Percentiles rank a stretch among this genome's conserved stretches.
These are phyloP conservation scores for Chaetodon trifasciatus DNA, from an alignment of 2,797 vertebrate species.

Conservation along the genomic window DNA sequence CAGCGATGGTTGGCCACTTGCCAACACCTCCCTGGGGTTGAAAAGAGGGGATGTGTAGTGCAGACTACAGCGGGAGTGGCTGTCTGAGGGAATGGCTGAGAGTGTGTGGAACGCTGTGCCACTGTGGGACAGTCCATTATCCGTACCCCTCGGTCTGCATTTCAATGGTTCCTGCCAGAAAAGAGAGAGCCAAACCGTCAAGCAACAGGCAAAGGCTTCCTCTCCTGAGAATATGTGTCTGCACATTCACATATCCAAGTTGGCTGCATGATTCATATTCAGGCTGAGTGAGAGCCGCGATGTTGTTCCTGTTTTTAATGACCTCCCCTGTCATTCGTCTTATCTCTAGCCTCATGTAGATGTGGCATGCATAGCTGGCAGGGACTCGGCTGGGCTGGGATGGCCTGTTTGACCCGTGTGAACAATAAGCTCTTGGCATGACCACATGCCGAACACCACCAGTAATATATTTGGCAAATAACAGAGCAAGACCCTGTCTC, in stretches of 20 bases:
- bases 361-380: conserved; percentile 43
- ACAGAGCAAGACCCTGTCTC: conserved; percentile 27
- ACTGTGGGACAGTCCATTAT: conserved; percentile 83
- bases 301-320: conserved; percentile 73
- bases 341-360: conserved; percentile 60
- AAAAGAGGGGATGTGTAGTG: conserved; percentile 80
- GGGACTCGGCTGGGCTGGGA: conserved; percentile 11
- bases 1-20: conserved; percentile 73
- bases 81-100: conserved; percentile 73
- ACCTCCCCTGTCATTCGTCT: conserved; percentile 70
- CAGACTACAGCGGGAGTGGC: conserved; percentile 74
- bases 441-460: conserved; percentile 28
- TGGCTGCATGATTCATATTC: conserved; percentile 66
- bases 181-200: conserved; percentile 51
- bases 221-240: conserved; percentile 59
- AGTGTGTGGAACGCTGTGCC: conserved; percentile 69
- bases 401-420: conserved; percentile 43
- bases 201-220: conserved; percentile 68
- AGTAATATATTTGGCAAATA: conserved; percentile 36
- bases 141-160: conserved; percentile 74
- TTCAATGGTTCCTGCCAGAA: conserved; percentile 75
- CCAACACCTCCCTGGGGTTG: conserved; percentile 78
- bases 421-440: conserved; percentile 44
- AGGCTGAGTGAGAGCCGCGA: conserved; percentile 47
- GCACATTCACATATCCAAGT: conserved; percentile 57